Conservation (phyloP, 2,888 invertebrate species). For the Actias luna region DNA sequence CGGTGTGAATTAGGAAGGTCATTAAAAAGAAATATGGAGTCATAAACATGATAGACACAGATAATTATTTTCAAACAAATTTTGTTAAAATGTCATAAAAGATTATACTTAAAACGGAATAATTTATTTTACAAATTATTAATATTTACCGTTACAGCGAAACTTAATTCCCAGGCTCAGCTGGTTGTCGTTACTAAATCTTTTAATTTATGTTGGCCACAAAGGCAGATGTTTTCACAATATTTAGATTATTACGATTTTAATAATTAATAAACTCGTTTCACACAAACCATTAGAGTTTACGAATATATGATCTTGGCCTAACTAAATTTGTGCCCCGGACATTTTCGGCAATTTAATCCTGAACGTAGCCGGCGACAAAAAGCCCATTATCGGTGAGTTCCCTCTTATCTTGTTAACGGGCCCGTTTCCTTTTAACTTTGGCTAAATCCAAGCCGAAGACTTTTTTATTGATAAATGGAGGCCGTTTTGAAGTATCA, state of each 20-base stretch:
- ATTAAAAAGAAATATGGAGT: too few relatives aligned
- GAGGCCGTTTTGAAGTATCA: constrained; percentile 43
- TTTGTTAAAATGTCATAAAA: not conserved
- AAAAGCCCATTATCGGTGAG: constrained; percentile 65
- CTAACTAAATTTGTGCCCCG: constrained; percentile 54
- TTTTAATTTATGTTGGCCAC: not conserved
- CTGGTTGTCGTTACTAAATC: not conserved
- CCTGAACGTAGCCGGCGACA: constrained; percentile 53
- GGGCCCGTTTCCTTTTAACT: constrained; percentile 64
- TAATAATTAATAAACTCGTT: not conserved
- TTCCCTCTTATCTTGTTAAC: constrained; percentile 68
- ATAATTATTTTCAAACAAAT: not conserved
- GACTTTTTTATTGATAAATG: constrained; percentile 57
- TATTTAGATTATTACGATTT: not conserved
- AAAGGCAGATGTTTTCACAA: not conserved
- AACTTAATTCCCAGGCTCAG: not conserved
- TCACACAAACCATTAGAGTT: constrained; percentile 1
- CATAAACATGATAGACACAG: not conserved
- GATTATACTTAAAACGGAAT: not conserved
- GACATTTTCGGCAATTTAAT: constrained; percentile 65
- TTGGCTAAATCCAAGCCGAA: constrained; percentile 50
- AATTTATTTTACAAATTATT: not conserved
- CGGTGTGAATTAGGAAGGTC: not conserved
- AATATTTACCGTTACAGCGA: not conserved
- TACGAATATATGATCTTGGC: constrained; percentile 11